Conservation (phyloP, 2,113 vertebrate genomes). For the Pycnonotus jocosus region DNA sequence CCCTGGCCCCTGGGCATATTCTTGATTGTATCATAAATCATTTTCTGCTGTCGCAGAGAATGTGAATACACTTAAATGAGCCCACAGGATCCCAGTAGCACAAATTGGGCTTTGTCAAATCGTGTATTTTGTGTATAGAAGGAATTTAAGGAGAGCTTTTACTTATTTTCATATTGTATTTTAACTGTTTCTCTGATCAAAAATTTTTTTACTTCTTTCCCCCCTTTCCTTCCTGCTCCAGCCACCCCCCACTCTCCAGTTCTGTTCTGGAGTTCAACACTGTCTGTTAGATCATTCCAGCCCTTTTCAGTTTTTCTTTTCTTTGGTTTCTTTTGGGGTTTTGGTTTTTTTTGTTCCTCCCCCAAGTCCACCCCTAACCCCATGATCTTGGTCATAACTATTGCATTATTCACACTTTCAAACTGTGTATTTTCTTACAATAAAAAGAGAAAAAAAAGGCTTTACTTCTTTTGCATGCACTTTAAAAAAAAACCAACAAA, state of each 20-base stretch:
- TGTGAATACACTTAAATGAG: conserved; percentile 87
- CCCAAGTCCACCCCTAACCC: conserved; percentile 52
- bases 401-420: conserved; percentile 88
- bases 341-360: not conserved
- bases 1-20: conserved; percentile 68
- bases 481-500: conserved; percentile 76
- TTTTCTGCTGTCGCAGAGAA: conserved; percentile 90
- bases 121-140: conserved; percentile 98
- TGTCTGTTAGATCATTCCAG: conserved; percentile 73
- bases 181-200: conserved; percentile 92
- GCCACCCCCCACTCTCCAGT: conserved; percentile 58
- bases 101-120: conserved; percentile 90
- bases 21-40: conserved; percentile 82
- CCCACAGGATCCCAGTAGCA: conserved; percentile 89
- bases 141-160: conserved; percentile 98
- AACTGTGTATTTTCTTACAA: conserved; percentile 96
- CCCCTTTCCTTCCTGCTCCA: conserved; percentile 25
- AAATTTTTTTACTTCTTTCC: conserved; percentile 81
- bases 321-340: not conserved
- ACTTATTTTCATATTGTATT: conserved; percentile 99
- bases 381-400: conserved; percentile 79
- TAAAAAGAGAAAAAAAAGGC: conserved; percentile 85
- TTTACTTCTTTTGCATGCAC: conserved; percentile 99
- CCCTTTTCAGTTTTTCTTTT: conserved; percentile 19
- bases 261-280: conserved; percentile 74